Conservation (phyloP, 2,797 vertebrate species). For the Coregonus ussuriensis region DNA sequence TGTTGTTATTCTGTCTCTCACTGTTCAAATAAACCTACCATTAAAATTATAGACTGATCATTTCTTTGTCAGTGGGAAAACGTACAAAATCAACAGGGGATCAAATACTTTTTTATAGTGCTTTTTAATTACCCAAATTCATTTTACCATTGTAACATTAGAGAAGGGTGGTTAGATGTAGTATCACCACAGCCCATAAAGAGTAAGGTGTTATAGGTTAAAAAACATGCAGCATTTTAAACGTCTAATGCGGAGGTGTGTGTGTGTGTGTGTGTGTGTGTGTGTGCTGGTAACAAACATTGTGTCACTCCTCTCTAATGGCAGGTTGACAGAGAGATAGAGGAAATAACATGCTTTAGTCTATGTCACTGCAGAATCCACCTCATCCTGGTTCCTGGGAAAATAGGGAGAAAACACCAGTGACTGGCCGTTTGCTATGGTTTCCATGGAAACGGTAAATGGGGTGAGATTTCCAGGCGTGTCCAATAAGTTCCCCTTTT, state of each 20-base stretch:
- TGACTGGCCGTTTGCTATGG: conserved; percentile 44
- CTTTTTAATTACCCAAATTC: too few species aligned
- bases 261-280: neutral
- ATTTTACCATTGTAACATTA: neutral
- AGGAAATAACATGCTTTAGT: conserved; percentile 48
- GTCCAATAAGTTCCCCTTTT: conserved; percentile 61
- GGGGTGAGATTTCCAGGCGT: conserved; percentile 47
- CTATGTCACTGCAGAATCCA: conserved; percentile 43
- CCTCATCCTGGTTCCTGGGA: conserved; percentile 13
- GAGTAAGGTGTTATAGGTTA: too few species aligned
- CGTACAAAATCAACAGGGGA: too few species aligned
- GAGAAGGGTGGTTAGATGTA: neutral
- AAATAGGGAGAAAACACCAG: conserved; percentile 29
- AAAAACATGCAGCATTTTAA: too few species aligned
- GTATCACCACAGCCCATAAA: too few species aligned
- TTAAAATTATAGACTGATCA: too few species aligned
- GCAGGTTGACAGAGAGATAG: conserved; percentile 26
- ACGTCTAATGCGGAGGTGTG: neutral
- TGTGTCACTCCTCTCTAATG: conserved; percentile 27
- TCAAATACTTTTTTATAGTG: too few species aligned
- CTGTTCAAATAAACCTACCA: too few species aligned
- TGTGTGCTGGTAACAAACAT: conserved; percentile 2
- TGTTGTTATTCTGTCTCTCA: too few species aligned
- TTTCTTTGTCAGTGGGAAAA: too few species aligned
- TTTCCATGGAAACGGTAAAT: conserved; percentile 70